These are phyloP conservation scores for Chaetodon auriga DNA, from an alignment of 2,113 vertebrate genomes.

Conservation along the genomic window DNA sequence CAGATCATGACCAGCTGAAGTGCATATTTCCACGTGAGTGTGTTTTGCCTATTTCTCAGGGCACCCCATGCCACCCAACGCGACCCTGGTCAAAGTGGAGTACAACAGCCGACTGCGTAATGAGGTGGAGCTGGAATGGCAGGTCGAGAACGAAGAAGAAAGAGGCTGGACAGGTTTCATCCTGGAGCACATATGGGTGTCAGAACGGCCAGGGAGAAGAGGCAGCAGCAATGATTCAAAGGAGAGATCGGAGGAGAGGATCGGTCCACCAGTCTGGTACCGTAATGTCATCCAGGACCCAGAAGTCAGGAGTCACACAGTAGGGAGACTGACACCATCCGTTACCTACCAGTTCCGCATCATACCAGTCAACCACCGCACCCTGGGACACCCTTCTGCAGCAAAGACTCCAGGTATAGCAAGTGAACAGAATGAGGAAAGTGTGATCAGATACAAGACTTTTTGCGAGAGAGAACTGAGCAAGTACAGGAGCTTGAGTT, in stretches of 20 bases:
- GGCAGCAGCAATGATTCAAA: constrained; percentile 29
- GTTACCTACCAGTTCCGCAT: constrained; percentile 88
- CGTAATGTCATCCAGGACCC: constrained; percentile 82
- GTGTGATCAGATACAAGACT: neutral
- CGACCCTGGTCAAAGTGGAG: constrained; percentile 86
- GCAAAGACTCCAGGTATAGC: constrained; percentile 90
- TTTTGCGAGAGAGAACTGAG: neutral
- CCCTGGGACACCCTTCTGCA: constrained; percentile 89
- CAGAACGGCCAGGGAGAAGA: constrained; percentile 52
- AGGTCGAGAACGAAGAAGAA: constrained; percentile 71
- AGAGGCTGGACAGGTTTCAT: constrained; percentile 87
- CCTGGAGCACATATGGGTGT: constrained; percentile 83
- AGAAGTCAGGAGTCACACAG: constrained; percentile 80
- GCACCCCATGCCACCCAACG: constrained; percentile 90
- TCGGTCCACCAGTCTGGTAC: constrained; percentile 80
- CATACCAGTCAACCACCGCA: constrained; percentile 90
- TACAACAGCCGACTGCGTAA: constrained; percentile 85
- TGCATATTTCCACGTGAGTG: neutral
- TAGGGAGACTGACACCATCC: constrained; percentile 86
- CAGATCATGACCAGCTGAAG: neutral
- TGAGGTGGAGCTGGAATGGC: constrained; percentile 91
- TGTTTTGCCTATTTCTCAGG: constrained; percentile 69
- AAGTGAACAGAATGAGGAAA: neutral
- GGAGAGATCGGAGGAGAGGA: constrained; percentile 14
- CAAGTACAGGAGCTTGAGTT: constrained; percentile 1